Base-by-base conservation (phyloP, 2,888 invertebrate species). In the Pterostichus madidus region DNA sequence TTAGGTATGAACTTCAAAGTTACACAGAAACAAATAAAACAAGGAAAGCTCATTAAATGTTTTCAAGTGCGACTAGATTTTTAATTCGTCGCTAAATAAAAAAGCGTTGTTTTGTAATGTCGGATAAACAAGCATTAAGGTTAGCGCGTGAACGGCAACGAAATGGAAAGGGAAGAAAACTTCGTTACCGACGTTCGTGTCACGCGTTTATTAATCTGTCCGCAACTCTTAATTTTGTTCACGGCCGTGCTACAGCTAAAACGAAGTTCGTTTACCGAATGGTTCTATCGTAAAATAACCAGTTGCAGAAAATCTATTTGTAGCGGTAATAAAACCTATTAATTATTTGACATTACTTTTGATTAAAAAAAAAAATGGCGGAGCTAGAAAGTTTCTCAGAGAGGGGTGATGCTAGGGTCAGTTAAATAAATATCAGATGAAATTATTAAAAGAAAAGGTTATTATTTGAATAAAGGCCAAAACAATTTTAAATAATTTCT, bases 181-280 rank as follows among this genome's bases (percentile, higher is more conserved):
- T 61, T 61, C 61, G 24, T 61, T 61, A 61, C 61, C 61, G 61
- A 61, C 61, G 4, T 17, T 4, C 61, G 61, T 15, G 31, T 61
- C 11, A 75, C 75, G 49, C 44, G 75, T 24, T 75, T 75, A 75
- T 75, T 75, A 75, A 75, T 75, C 75, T 75, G 75, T 46, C 75
- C 75, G 44, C 46, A 75, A 75, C 24, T 75, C 49, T 44, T 75
- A 75, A 75, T 75, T 75, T 24, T 8, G 8, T 44, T 71, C 15
- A n/a, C n/a, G 53, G 13, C 24, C 7, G 53, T 8, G 10, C 5
- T 39, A 0, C 39, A 39, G 7, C 1, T 5, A 39, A 39, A 39
- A 39, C 39, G 7, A 24, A 7, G 39, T 39, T 7, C 39, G 8
- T 39, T 39, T 39, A 8, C 0, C 6, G 39, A 39, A 39, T 7